phyloP scores from a whole-genome alignment of 1,140 invertebrate species.

The Eufriesea mexicana region DNA sequence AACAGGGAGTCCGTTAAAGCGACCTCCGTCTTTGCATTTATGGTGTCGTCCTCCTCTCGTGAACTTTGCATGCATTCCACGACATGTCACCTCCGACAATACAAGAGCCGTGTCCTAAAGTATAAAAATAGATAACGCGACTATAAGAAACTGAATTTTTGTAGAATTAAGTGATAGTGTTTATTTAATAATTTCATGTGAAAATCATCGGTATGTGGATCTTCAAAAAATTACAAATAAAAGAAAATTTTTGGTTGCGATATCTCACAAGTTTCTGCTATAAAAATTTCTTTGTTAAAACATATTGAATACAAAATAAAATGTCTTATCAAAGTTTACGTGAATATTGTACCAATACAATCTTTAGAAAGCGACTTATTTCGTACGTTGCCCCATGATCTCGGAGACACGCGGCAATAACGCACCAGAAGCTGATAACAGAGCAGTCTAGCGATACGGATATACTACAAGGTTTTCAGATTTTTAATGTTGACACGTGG shows the following conservation, averaged over 20 bases:
- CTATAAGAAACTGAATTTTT: neutral
- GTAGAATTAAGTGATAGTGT: neutral
- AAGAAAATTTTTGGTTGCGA: neutral
- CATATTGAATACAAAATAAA: no score
- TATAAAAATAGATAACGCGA: neutral
- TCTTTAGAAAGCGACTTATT: neutral
- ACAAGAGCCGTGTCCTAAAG: no score
- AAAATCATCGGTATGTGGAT: neutral
- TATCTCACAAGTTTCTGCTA: neutral
- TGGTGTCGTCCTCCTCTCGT: neutral
- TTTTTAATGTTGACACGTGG: neutral
- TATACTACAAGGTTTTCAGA: neutral
- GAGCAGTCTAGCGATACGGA: neutral
- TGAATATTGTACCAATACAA: neutral
- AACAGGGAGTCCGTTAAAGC: neutral
- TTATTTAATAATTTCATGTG: neutral
- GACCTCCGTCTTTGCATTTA: neutral
- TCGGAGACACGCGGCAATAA: neutral
- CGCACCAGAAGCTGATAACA: neutral
- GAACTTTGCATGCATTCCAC: conserved; percentile 15
- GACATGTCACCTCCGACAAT: neutral
- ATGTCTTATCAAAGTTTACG: neutral
- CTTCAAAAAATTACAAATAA: no score
- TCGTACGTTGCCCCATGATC: neutral
- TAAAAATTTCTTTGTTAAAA: neutral